Evolutionary conservation across 2,113 vertebrate genomes (phyloP).

Genomic region (Rhombomys opimus): DNA sequence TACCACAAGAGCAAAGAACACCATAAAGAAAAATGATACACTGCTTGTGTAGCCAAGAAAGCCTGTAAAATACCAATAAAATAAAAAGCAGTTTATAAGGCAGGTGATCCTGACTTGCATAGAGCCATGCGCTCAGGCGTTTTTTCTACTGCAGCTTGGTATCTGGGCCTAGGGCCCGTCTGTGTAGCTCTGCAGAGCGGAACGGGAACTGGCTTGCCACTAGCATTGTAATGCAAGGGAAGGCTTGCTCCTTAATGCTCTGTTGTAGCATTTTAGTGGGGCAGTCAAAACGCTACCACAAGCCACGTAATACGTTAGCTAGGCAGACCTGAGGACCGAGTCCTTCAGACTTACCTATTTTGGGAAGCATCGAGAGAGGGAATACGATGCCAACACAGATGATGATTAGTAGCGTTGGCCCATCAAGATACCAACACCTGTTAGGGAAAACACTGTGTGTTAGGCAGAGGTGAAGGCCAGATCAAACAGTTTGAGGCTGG

Average conservation of each 20-base stretch:
- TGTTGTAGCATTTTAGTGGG: constrained; percentile 90
- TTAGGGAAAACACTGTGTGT: constrained; percentile 65
- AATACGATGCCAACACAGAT: constrained; percentile 91
- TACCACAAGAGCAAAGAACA: constrained; percentile 96
- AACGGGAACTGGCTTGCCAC: constrained; percentile 90
- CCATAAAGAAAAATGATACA: constrained; percentile 95
- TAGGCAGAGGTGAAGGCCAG: background rate
- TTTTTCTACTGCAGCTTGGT: constrained; percentile 88
- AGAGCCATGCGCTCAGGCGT: constrained; percentile 88
- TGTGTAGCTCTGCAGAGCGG: constrained; percentile 88
- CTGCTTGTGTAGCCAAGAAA: constrained; percentile 98
- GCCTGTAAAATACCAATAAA: constrained; percentile 91
- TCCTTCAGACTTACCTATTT: constrained; percentile 92
- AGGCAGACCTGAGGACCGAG: constrained; percentile 86
- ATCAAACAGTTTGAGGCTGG: background rate
- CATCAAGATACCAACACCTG: constrained; percentile 94
- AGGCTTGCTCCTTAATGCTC: constrained; percentile 90
- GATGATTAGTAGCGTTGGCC: constrained; percentile 90
- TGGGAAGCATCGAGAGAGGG: constrained; percentile 94
- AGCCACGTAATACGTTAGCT: constrained; percentile 89
- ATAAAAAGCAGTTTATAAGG: constrained; percentile 91
- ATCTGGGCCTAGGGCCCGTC: constrained; percentile 88
- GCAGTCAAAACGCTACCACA: constrained; percentile 89
- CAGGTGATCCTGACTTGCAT: constrained; percentile 87
- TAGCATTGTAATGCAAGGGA: constrained; percentile 89